Conservation (phyloP, 2,113 vertebrate species). For the Pterocles gutturalis region DNA sequence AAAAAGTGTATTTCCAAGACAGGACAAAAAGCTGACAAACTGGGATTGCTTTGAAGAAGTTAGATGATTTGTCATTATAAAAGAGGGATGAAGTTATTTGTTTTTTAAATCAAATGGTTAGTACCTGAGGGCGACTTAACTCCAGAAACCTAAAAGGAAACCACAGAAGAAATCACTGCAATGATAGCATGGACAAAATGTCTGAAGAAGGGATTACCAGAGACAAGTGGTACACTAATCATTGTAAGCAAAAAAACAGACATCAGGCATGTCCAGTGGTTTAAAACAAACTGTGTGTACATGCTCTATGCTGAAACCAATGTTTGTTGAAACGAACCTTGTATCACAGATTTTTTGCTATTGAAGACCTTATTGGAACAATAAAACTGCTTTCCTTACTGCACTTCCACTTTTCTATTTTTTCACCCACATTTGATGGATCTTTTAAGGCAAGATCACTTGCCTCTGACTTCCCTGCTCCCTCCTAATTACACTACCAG, state of each 20-base stretch:
- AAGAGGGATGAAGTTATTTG: too few relatives aligned
- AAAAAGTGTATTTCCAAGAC: background rate
- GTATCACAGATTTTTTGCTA: background rate
- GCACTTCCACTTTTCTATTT: background rate
- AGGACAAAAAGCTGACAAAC: background rate
- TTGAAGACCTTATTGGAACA: background rate
- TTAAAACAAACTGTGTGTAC: background rate
- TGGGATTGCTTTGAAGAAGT: background rate
- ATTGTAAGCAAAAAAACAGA: background rate
- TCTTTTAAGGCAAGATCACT: background rate
- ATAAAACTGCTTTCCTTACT: background rate
- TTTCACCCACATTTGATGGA: background rate
- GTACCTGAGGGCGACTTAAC: fast-evolving
- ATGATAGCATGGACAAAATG: background rate
- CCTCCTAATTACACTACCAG: fast-evolving
- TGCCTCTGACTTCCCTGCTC: background rate
- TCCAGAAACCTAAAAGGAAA: background rate
- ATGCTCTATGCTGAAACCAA: background rate
- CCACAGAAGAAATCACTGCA: background rate
- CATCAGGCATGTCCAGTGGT: background rate
- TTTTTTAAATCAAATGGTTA: background rate
- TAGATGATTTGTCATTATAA: background rate
- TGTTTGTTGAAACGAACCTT: background rate
- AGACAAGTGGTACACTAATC: background rate
- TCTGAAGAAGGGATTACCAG: background rate